Conservation (phyloP, 2,113 vertebrate species). For the Verasper variegatus region DNA sequence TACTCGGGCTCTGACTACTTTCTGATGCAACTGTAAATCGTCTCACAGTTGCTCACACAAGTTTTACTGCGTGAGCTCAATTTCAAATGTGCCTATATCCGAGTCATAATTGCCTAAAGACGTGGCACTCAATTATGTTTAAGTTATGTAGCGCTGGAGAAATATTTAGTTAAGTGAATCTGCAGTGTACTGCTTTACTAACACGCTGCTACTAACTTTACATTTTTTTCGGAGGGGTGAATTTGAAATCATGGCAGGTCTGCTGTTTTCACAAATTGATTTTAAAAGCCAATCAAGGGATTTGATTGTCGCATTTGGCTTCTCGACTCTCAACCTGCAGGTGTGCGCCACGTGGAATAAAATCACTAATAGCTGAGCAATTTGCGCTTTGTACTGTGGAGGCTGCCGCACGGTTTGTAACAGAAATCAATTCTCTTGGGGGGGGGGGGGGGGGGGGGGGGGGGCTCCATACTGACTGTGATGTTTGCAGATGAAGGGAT, state of each 20-base stretch:
- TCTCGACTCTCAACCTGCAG: not conserved
- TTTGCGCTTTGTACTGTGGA: conserved; percentile 36
- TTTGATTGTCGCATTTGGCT: too few relatives aligned
- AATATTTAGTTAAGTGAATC: not conserved
- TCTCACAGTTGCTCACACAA: too few relatives aligned
- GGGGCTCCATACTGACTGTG: conserved; percentile 58
- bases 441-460: not conserved
- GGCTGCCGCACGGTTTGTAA: conserved; percentile 47
- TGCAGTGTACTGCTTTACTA: not conserved
- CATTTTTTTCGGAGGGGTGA: not conserved
- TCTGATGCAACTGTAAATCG: not conserved
- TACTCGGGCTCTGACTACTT: not conserved
- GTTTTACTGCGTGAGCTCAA: not conserved
- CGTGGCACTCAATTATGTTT: conserved; percentile 10
- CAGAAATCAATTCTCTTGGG: conserved; percentile 67
- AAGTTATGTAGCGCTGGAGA: not conserved
- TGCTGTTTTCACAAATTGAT: not conserved
- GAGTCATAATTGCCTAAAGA: not conserved
- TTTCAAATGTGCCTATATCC: not conserved
- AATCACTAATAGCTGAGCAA: conserved; percentile 43
- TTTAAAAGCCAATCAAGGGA: too few relatives aligned
- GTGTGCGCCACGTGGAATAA: conserved; percentile 30
- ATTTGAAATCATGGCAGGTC: not conserved
- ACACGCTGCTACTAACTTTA: not conserved
- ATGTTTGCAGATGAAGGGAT: conserved; percentile 67